Evolutionary conservation across 1,140 invertebrate genomes (phyloP).

Genomic region (Camponotus vicinus): DNA sequence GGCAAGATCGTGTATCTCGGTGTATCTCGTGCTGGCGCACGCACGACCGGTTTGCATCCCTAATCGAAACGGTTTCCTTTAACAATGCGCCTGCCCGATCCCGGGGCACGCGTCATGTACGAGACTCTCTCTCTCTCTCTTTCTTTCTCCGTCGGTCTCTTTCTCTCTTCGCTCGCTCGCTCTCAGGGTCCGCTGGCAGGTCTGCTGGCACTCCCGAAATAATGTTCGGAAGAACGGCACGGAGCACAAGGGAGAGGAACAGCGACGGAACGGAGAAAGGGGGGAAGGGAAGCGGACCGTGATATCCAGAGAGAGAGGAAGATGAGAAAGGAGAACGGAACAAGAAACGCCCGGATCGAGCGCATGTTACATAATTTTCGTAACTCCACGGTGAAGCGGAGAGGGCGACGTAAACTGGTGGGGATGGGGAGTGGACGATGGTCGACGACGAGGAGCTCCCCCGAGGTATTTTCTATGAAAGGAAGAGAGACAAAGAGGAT

Average conservation of each 20-base stretch:
- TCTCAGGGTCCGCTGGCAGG: slow-evolving; percentile 67
- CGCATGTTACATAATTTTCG: slow-evolving; percentile 74
- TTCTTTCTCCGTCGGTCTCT: slow-evolving; percentile 32
- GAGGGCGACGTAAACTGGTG: slow-evolving; percentile 34
- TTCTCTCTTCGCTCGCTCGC: slow-evolving; percentile 9
- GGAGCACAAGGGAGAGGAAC: slow-evolving; percentile 28
- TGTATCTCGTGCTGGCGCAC: slow-evolving; percentile 10
- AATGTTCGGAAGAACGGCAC: slow-evolving; percentile 74
- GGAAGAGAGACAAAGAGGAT: not conserved
- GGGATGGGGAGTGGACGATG: slow-evolving; percentile 62
- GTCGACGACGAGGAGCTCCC: slow-evolving; percentile 50
- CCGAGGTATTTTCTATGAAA: slow-evolving; percentile 8
- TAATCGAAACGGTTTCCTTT: slow-evolving; percentile 47
- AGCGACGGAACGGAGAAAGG: slow-evolving; percentile 15
- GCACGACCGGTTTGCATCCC: slow-evolving; percentile 44
- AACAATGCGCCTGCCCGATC: slow-evolving; percentile 73
- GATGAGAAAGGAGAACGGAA: slow-evolving; percentile 57
- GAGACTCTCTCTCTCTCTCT: slow-evolving; percentile 50
- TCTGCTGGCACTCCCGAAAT: slow-evolving; percentile 80
- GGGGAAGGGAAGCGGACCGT: slow-evolving; percentile 33
- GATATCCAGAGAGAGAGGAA: slow-evolving; percentile 53
- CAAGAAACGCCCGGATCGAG: slow-evolving; percentile 66
- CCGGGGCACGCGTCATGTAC: slow-evolving; percentile 68
- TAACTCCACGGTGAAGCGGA: slow-evolving; percentile 59
- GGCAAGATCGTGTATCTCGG: not conserved